phyloP scores from a whole-genome alignment of 1,140 invertebrate genomes.

The Drosophila elegans region DNA sequence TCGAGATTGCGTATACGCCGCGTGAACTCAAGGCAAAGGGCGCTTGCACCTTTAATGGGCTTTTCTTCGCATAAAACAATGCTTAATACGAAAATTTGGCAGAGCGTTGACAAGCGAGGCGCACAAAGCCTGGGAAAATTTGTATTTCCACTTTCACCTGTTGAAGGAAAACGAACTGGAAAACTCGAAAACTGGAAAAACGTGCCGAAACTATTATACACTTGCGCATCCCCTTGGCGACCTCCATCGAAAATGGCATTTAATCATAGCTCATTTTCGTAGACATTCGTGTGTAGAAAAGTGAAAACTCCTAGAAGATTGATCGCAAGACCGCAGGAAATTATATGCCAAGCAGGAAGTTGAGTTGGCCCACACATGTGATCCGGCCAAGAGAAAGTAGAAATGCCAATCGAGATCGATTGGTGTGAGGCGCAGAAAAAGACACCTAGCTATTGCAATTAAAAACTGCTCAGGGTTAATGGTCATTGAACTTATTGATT shows the following conservation, averaged over 20 bases:
- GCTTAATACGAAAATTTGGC: slow-evolving; percentile 35
- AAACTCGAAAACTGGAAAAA: slow-evolving; percentile 36
- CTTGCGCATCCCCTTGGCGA: slow-evolving; percentile 31
- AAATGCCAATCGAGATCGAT: not conserved
- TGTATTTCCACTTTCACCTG: slow-evolving; percentile 65
- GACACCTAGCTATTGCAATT: not conserved
- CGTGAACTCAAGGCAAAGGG: slow-evolving; percentile 50
- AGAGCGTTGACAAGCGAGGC: slow-evolving; percentile 11
- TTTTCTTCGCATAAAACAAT: slow-evolving; percentile 16
- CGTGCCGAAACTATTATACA: slow-evolving; percentile 40
- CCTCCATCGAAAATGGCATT: slow-evolving; percentile 23
- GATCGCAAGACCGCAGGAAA: slow-evolving; percentile 37
- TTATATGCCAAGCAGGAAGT: slow-evolving; percentile 32
- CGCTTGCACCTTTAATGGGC: slow-evolving; percentile 16
- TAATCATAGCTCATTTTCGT: slow-evolving; percentile 27
- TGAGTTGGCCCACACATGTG: not conserved
- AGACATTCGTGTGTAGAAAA: slow-evolving; percentile 27
- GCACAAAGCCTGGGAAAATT: slow-evolving; percentile 45
- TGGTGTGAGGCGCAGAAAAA: not conserved
- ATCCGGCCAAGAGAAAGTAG: slow-evolving; percentile 24
- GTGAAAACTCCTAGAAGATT: slow-evolving; percentile 44
- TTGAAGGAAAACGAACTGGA: not conserved
- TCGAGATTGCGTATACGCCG: slow-evolving; percentile 65
- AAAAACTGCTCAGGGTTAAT: not conserved
- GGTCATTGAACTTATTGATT: too few species aligned